Percentiles rank a stretch among this genome's conserved stretches.
Evolutionary conservation across 92 coral and sea anemone species (phyloP).

Genomic region (Chrysogorgia sp.): DNA sequence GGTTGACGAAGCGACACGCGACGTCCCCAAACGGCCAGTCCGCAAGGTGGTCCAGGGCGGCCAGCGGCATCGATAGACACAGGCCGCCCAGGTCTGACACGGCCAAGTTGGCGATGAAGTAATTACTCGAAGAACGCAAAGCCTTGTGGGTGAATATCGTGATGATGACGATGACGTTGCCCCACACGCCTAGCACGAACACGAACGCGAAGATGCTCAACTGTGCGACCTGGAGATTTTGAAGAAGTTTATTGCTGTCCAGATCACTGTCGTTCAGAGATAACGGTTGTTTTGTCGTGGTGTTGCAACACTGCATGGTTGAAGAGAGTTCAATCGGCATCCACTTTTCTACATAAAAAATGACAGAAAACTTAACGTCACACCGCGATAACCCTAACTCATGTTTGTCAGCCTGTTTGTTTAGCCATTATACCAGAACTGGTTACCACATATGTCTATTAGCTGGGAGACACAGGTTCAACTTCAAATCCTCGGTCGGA

Average conservation of each 20-base stretch:
- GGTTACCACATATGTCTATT: too few species aligned
- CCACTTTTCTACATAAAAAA: too few species aligned
- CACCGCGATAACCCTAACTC: too few species aligned
- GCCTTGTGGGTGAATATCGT: constrained; percentile 25
- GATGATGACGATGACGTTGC: constrained; percentile 33
- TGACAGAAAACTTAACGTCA: too few species aligned
- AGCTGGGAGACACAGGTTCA: too few species aligned
- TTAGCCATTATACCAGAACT: too few species aligned
- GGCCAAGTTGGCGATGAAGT: constrained; percentile 36
- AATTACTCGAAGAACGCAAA: constrained; percentile 28
- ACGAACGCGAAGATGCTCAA: constrained; percentile 37
- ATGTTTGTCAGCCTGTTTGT: too few species aligned
- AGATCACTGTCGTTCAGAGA: neutral
- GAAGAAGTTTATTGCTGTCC: neutral
- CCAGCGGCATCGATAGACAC: constrained; percentile 30
- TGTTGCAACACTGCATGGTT: constrained; percentile 8
- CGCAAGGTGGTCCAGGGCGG: neutral
- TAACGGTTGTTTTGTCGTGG: neutral
- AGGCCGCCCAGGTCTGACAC: constrained; percentile 27
- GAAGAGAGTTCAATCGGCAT: too few species aligned
- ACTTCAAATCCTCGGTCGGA: too few species aligned
- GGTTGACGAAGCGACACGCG: constrained; percentile 25
- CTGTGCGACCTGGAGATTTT: constrained; percentile 15
- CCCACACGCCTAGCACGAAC: constrained; percentile 35
- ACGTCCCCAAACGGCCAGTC: constrained; percentile 42